Conservation (phyloP, 2,113 vertebrate genomes). For the Thymallus thymallus region DNA sequence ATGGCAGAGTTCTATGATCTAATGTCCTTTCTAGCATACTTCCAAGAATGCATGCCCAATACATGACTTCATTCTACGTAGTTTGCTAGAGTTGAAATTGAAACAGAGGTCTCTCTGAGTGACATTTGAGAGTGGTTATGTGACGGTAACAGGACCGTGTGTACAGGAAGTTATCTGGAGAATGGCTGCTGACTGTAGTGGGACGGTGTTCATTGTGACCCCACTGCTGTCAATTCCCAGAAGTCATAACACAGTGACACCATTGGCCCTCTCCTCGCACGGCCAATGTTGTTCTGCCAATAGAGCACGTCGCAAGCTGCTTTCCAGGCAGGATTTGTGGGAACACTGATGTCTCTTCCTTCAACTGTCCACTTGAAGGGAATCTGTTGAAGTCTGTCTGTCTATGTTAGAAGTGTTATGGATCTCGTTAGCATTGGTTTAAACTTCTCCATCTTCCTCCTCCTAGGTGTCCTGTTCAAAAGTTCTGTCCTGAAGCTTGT, state of each 20-base stretch:
- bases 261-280: slow-evolving; percentile 21
- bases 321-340: slow-evolving; percentile 4
- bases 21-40: too few species aligned
- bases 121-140: slow-evolving; percentile 39
- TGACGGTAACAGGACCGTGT: slow-evolving; percentile 43
- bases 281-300: slow-evolving; percentile 20
- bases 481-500: slow-evolving; percentile 15
- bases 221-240: slow-evolving; percentile 53
- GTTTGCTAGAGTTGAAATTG: too few species aligned
- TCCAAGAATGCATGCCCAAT: too few species aligned
- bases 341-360: not conserved
- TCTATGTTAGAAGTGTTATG: not conserved
- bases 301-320: not conserved
- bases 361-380: not conserved
- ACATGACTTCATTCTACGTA: too few species aligned
- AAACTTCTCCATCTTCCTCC: slow-evolving; percentile 27
- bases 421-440: not conserved
- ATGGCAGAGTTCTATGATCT: too few species aligned
- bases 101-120: not conserved
- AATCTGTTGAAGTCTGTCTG: not conserved
- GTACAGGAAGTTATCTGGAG: slow-evolving; percentile 63
- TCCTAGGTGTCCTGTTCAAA: slow-evolving; percentile 24
- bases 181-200: slow-evolving; percentile 41
- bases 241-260: slow-evolving; percentile 49
- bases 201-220: slow-evolving; percentile 31